phyloP scores from a whole-genome alignment of 2,797 vertebrate genomes.

The Molossus alvarezi region DNA sequence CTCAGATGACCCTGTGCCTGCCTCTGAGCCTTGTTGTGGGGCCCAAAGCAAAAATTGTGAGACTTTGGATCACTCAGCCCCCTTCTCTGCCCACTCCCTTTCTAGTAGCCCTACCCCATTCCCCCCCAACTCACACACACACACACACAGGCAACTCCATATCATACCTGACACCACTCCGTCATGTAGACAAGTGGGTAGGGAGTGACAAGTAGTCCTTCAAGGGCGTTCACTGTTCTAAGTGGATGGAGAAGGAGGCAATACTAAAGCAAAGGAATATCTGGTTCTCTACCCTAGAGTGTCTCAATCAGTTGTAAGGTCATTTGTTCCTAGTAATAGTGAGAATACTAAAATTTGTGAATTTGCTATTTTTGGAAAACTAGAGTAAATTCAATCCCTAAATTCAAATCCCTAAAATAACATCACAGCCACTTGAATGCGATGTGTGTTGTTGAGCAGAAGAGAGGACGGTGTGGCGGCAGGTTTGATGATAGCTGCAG shows the following conservation, averaged over 20 bases:
- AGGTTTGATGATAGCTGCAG: not conserved
- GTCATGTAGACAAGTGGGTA: not conserved
- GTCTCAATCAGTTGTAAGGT: not conserved
- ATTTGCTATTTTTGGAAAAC: conserved; percentile 27
- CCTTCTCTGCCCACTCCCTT: not conserved
- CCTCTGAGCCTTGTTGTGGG: not conserved
- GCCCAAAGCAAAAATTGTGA: not conserved
- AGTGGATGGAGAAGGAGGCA: not conserved
- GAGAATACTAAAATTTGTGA: conserved; percentile 9
- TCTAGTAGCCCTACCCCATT: not conserved
- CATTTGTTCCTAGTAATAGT: conserved; percentile 10
- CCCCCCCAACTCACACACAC: not conserved
- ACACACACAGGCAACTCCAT: not conserved
- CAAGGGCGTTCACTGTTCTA: not conserved
- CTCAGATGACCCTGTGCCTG: not conserved
- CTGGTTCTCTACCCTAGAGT: not conserved
- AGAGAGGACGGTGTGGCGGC: not conserved
- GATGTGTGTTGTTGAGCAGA: not conserved
- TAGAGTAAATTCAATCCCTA: not conserved
- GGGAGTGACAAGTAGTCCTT: not conserved
- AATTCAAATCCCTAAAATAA: not conserved
- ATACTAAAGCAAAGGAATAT: not conserved
- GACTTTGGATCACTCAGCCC: not conserved
- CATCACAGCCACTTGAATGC: not conserved
- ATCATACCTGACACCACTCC: not conserved